Percentiles rank a stretch among this genome's conserved stretches.
Conservation (phyloP, 1,140 invertebrate species). For the Sminthurinus signatus region DNA sequence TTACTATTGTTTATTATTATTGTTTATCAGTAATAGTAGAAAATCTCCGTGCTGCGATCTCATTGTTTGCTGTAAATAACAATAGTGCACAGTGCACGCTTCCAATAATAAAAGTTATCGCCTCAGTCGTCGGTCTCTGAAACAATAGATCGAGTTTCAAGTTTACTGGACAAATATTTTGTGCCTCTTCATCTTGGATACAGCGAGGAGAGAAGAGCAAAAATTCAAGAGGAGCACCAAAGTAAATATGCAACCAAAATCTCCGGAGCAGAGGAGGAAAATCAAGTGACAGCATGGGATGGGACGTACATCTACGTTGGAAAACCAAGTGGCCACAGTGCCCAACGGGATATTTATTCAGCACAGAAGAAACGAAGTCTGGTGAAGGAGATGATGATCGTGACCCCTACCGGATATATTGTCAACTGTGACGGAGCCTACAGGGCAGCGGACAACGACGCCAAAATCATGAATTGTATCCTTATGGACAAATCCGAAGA, state of each 20-base stretch:
- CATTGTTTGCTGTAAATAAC: no score
- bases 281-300: slow-evolving; percentile 5
- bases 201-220: neutral
- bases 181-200: slow-evolving; percentile 15
- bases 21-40: no score
- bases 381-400: slow-evolving; percentile 30
- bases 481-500: neutral
- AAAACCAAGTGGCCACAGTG: slow-evolving; percentile 25
- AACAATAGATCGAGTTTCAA: neutral
- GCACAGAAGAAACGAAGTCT: slow-evolving; percentile 28
- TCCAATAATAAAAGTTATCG: no score
- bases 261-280: neutral
- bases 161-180: neutral
- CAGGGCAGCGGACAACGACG: slow-evolving; percentile 37
- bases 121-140: neutral
- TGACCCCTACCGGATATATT: slow-evolving; percentile 35
- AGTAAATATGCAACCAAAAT: neutral
- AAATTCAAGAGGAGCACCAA: neutral
- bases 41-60: no score
- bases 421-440: slow-evolving; percentile 29
- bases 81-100: no score
- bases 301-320: slow-evolving; percentile 32
- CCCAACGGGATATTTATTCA: slow-evolving; percentile 24
- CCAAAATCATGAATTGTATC: slow-evolving; percentile 24
- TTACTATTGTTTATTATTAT: no score